Conservation (phyloP, 2,113 vertebrate genomes). For the Pao palembangensis region DNA sequence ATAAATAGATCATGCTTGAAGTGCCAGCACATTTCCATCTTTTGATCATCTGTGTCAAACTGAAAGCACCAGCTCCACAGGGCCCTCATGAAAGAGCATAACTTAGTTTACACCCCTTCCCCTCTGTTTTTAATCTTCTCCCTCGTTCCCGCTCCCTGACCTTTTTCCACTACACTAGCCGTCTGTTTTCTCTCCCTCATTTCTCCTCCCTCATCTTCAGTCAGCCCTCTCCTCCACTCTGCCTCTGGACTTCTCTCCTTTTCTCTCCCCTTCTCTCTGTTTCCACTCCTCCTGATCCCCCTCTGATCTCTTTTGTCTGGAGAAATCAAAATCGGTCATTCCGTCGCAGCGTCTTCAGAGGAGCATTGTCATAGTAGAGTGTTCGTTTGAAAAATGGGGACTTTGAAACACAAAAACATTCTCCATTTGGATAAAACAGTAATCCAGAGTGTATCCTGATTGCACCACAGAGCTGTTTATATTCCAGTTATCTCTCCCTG, state of each 20-base stretch:
- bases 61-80: slow-evolving; percentile 19
- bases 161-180: slow-evolving; percentile 47
- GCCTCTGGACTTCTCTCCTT: slow-evolving; percentile 8
- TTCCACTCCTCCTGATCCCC: slow-evolving; percentile 5
- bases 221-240: not conserved
- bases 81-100: slow-evolving; percentile 34
- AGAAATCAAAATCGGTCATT: slow-evolving; percentile 45
- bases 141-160: slow-evolving; percentile 46
- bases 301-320: slow-evolving; percentile 21
- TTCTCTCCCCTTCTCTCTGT: slow-evolving; percentile 18
- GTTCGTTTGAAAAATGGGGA: not conserved
- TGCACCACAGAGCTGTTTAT: not conserved
- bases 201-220: not conserved
- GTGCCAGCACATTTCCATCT: slow-evolving; percentile 14
- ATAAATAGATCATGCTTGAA: slow-evolving; percentile 8
- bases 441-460: not conserved
- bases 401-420: not conserved
- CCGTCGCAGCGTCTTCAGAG: slow-evolving; percentile 15
- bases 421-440: no score
- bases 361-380: slow-evolving; percentile 1
- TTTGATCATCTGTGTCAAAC: slow-evolving; percentile 39
- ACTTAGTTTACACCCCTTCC: slow-evolving; percentile 45
- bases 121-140: slow-evolving; percentile 48
- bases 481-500: slow-evolving; percentile 2
- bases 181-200: slow-evolving; percentile 35